Conservation (phyloP, 2,888 invertebrate species). For the Aleiodes testaceus region DNA sequence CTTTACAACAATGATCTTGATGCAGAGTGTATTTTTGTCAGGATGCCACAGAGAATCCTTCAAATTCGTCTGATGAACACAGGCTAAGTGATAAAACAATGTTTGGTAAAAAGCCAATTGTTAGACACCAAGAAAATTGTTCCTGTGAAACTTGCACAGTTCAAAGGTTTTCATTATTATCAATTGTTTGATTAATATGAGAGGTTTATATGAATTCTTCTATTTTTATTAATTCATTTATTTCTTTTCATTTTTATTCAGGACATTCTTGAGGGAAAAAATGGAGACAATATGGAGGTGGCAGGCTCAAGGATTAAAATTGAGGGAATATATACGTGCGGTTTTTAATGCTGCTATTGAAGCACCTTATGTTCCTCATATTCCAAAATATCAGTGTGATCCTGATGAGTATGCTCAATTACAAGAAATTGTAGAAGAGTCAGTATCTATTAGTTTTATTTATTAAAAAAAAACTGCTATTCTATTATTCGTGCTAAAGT, state of each 20-base stretch:
- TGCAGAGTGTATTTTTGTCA: constrained; percentile 9
- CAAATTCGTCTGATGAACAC: constrained; percentile 15
- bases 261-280: constrained; percentile 65
- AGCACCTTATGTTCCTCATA: constrained; percentile 55
- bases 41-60: constrained; percentile 15
- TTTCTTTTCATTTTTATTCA: constrained; percentile 38
- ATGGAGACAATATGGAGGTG: constrained; percentile 72
- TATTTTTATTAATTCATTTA: not conserved
- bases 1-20: not conserved
- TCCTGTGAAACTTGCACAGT: constrained; percentile 62
- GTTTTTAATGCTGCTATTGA: constrained; percentile 71
- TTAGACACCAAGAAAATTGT: constrained; percentile 47
- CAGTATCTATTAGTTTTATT: constrained; percentile 51
- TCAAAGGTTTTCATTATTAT: constrained; percentile 55
- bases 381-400: constrained; percentile 55
- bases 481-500: not conserved
- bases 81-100: constrained; percentile 15
- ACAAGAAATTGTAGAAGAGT: constrained; percentile 73
- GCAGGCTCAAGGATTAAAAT: constrained; percentile 73
- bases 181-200: not conserved
- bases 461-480: not conserved
- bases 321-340: constrained; percentile 72
- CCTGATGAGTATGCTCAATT: constrained; percentile 61
- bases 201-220: constrained; percentile 1
- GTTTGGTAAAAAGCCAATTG: constrained; percentile 24